phyloP scores from a whole-genome alignment of 2,113 vertebrate species.

The Cyprinus carpio region DNA sequence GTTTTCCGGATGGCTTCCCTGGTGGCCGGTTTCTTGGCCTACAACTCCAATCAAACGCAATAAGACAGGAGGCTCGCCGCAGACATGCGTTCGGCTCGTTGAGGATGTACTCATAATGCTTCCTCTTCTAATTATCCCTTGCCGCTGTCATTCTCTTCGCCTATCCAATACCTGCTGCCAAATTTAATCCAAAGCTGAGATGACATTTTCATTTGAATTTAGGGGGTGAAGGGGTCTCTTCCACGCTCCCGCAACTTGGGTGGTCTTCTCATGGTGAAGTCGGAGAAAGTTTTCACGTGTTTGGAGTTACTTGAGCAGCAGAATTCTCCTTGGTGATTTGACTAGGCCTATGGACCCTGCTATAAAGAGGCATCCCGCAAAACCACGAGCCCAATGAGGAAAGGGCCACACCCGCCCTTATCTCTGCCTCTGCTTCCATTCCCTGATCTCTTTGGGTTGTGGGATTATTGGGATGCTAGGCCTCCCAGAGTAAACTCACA shows the following conservation, averaged over 20 bases:
- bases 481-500: background rate
- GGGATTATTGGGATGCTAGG: background rate
- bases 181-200: conserved; percentile 71
- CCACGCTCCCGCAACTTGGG: conserved; percentile 50
- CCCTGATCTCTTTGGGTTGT: conserved; percentile 54
- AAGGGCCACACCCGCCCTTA: conserved; percentile 78
- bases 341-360: too few species aligned
- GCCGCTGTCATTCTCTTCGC: conserved; percentile 69
- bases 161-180: conserved; percentile 74
- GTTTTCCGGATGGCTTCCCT: conserved; percentile 95
- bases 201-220: conserved; percentile 71
- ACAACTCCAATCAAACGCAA: conserved; percentile 88
- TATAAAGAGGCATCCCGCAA: too few species aligned
- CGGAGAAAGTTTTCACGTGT: too few species aligned
- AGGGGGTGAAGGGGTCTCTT: conserved; percentile 69
- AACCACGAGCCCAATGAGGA: conserved; percentile 81
- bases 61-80: conserved; percentile 82
- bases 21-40: conserved; percentile 87
- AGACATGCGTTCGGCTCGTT: conserved; percentile 87
- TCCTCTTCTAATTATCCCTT: conserved; percentile 66
- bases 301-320: too few species aligned
- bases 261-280: too few species aligned
- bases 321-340: too few species aligned
- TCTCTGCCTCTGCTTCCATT: conserved; percentile 87
- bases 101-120: conserved; percentile 86